These are phyloP conservation scores for Panthera leo DNA, from an alignment of 2,113 vertebrate species.

Conservation along the genomic window DNA sequence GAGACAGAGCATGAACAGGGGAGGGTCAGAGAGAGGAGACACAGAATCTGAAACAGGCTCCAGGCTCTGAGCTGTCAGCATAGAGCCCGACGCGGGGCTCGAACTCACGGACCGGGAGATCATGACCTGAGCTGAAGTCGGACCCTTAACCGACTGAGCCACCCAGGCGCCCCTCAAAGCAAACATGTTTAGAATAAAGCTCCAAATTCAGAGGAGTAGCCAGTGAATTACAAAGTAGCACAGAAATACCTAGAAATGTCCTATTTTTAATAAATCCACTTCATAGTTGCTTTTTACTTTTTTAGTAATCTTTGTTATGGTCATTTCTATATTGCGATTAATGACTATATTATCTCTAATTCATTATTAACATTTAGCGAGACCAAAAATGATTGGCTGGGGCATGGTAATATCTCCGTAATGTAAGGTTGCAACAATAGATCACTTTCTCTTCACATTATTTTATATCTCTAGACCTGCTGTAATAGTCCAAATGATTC, in stretches of 20 bases:
- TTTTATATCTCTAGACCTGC: slow-evolving; percentile 64
- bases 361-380: slow-evolving; percentile 70
- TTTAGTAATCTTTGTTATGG: background rate
- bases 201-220: background rate
- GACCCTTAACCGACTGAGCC: too few relatives aligned
- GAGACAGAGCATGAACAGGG: too few relatives aligned
- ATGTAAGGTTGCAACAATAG: slow-evolving; percentile 54
- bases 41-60: too few relatives aligned
- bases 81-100: too few relatives aligned
- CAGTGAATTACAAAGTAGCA: background rate
- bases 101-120: too few relatives aligned
- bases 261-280: slow-evolving; percentile 22
- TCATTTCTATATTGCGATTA: slow-evolving; percentile 28
- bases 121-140: too few relatives aligned
- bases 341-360: slow-evolving; percentile 55
- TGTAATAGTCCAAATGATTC: slow-evolving; percentile 76
- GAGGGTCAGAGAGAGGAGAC: too few relatives aligned
- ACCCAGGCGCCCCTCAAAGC: background rate
- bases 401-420: slow-evolving; percentile 51
- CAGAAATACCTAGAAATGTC: background rate
- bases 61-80: too few relatives aligned
- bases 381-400: slow-evolving; percentile 59
- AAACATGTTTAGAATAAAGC: background rate
- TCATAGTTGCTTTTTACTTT: slow-evolving; percentile 24
- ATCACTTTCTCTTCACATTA: slow-evolving; percentile 57